phyloP scores from a whole-genome alignment of 2,888 invertebrate species.

The Coenonympha glycerion region DNA sequence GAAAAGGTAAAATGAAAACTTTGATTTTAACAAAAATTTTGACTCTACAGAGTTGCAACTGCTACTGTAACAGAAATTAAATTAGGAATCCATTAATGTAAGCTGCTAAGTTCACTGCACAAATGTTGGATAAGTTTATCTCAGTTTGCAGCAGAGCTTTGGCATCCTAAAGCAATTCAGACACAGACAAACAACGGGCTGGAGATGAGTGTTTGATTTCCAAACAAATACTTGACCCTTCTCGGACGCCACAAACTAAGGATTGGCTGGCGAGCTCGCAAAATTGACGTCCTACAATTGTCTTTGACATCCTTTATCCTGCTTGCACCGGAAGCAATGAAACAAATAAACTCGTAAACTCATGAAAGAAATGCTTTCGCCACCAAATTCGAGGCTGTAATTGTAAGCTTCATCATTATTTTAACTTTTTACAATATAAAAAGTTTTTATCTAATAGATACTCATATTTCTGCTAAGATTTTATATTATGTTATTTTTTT shows the following conservation, averaged over 20 bases:
- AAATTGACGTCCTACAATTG: constrained; percentile 19
- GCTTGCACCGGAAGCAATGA: background rate
- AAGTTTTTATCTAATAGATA: too few relatives aligned
- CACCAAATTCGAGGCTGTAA: background rate
- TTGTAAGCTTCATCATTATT: too few relatives aligned
- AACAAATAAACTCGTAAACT: constrained; percentile 3
- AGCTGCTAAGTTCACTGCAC: constrained; percentile 4
- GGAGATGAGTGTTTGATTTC: constrained; percentile 27
- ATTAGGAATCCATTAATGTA: background rate
- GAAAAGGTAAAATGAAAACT: too few relatives aligned
- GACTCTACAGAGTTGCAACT: background rate
- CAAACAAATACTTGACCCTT: constrained; percentile 32
- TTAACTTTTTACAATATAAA: too few relatives aligned
- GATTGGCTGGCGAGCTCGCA: constrained; percentile 22
- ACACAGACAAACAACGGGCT: constrained; percentile 24
- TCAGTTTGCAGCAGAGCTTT: constrained; percentile 19
- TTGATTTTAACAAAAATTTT: background rate
- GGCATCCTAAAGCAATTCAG: constrained; percentile 32
- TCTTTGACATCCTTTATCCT: constrained; percentile 15
- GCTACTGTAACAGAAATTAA: constrained; percentile 4
- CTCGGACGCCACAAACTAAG: constrained; percentile 23
- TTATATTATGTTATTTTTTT: too few relatives aligned
- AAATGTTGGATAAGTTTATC: constrained; percentile 24
- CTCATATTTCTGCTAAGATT: too few relatives aligned
- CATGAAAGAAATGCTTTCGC: background rate